Evolutionary conservation across 2,797 vertebrate genomes (phyloP).

Genomic region (Takifugu ocellatus): DNA sequence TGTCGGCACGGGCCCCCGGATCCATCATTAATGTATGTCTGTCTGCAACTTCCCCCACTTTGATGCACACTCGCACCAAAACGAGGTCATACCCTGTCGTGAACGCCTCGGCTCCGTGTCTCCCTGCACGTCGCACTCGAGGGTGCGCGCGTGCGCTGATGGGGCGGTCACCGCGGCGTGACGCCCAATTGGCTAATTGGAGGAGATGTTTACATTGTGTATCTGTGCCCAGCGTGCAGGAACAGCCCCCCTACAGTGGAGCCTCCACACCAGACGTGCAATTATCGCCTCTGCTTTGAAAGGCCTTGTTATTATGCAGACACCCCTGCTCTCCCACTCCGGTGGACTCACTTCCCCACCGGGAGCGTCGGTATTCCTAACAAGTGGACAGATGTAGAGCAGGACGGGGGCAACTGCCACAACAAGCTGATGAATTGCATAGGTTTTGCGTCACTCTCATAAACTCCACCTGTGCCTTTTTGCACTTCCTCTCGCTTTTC

Average conservation of each 20-base stretch:
- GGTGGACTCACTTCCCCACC: conserved; percentile 27
- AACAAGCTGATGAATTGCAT: conserved; percentile 13
- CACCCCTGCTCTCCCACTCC: conserved; percentile 28
- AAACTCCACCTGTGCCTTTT: conserved; percentile 2
- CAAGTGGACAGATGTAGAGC: conserved; percentile 59
- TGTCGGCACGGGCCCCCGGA: conserved; percentile 22
- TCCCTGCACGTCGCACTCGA: conserved; percentile 25
- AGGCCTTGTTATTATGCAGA: conserved; percentile 62
- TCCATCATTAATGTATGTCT: conserved; percentile 62
- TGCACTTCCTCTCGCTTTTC: no score
- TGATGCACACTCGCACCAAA: conserved; percentile 28
- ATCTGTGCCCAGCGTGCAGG: conserved; percentile 55
- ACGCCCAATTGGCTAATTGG: conserved; percentile 55
- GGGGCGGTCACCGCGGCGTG: conserved; percentile 40
- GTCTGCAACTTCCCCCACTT: conserved; percentile 49
- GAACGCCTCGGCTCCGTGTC: conserved; percentile 45
- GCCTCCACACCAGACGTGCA: conserved; percentile 49
- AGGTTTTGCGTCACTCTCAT: conserved; percentile 18
- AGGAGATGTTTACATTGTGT: conserved; percentile 56
- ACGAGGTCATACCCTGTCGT: conserved; percentile 59
- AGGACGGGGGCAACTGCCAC: conserved; percentile 22
- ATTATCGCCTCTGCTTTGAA: conserved; percentile 35
- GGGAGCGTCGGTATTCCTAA: conserved; percentile 36
- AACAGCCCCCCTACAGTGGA: conserved; percentile 64
- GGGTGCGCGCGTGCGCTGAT: background rate